These are phyloP conservation scores for Endomychus coccineus DNA, from an alignment of 2,888 invertebrate species.

Conservation along the genomic window DNA sequence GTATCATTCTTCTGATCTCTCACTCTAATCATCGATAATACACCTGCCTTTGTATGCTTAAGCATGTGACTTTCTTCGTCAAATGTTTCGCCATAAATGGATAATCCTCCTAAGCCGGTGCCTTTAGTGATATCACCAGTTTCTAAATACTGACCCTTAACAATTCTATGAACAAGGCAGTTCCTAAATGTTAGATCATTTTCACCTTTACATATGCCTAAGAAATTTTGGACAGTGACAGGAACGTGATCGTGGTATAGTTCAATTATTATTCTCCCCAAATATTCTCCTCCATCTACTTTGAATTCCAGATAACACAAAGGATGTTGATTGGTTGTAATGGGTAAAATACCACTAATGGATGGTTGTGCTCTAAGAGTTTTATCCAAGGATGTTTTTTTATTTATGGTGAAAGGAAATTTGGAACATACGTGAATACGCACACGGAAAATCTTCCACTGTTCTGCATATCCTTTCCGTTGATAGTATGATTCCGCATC, in stretches of 20 bases:
- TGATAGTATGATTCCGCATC: too few species aligned
- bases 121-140: slow-evolving; percentile 49
- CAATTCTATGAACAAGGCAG: slow-evolving; percentile 44
- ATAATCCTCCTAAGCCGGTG: slow-evolving; percentile 46
- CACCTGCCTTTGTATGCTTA: slow-evolving; percentile 41
- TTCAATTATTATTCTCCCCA: slow-evolving; percentile 40
- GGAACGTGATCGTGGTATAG: slow-evolving; percentile 41
- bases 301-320: slow-evolving; percentile 41
- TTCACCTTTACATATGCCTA: slow-evolving; percentile 34
- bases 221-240: slow-evolving; percentile 41
- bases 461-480: too few species aligned
- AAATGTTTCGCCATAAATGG: slow-evolving; percentile 46
- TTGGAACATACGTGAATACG: too few species aligned
- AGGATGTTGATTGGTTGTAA: too few species aligned
- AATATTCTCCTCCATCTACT: slow-evolving; percentile 32
- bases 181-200: slow-evolving; percentile 34
- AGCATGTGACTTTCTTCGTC: slow-evolving; percentile 44
- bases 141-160: slow-evolving; percentile 46
- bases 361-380: slow-evolving; percentile 30
- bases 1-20: slow-evolving; percentile 43
- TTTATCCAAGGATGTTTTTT: slow-evolving; percentile 30
- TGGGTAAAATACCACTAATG: slow-evolving; percentile 31
- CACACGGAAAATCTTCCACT: too few species aligned
- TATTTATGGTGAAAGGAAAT: slow-evolving; percentile 31
- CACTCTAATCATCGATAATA: slow-evolving; percentile 43